Evolutionary conservation across 1,140 invertebrate species (phyloP).

Genomic region (Drosophila bifasciata): DNA sequence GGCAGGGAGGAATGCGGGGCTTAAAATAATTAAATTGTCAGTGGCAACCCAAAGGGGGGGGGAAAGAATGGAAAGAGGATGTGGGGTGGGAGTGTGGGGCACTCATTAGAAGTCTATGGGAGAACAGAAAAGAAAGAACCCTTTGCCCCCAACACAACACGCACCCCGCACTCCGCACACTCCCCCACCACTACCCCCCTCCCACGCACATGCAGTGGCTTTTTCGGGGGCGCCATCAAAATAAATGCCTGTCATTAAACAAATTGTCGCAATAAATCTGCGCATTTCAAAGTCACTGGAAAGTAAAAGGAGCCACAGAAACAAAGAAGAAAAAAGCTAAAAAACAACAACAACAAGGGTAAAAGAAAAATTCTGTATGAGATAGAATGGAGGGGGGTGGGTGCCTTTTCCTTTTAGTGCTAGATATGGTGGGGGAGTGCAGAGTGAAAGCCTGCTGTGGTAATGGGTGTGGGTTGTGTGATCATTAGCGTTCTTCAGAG

Average conservation of each 20-base stretch:
- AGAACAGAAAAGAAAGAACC: constrained; percentile 18
- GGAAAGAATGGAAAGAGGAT: background rate
- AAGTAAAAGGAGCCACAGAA: constrained; percentile 55
- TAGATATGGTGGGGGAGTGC: background rate
- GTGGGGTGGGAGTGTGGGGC: background rate
- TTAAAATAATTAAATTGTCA: constrained; percentile 80
- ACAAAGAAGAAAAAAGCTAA: constrained; percentile 13
- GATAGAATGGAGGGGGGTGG: background rate
- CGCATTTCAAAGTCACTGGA: constrained; percentile 73
- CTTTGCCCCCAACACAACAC: constrained; percentile 39
- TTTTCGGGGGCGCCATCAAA: constrained; percentile 61
- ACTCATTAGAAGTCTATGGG: constrained; percentile 64
- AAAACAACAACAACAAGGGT: background rate
- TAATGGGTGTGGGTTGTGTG: constrained; percentile 16
- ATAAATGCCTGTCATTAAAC: constrained; percentile 83
- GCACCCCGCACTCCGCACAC: background rate
- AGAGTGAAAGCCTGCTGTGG: too few species aligned
- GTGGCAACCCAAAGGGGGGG: constrained; percentile 52
- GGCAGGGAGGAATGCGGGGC: constrained; percentile 46
- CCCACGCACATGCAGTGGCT: constrained; percentile 12
- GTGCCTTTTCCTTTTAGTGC: background rate
- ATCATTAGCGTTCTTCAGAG: constrained; percentile 44
- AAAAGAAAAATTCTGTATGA: too few species aligned
- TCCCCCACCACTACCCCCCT: background rate
- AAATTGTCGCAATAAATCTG: constrained; percentile 83